These are phyloP conservation scores for Maniola jurtina DNA, from an alignment of 1,140 invertebrate genomes.

Conservation along the genomic window DNA sequence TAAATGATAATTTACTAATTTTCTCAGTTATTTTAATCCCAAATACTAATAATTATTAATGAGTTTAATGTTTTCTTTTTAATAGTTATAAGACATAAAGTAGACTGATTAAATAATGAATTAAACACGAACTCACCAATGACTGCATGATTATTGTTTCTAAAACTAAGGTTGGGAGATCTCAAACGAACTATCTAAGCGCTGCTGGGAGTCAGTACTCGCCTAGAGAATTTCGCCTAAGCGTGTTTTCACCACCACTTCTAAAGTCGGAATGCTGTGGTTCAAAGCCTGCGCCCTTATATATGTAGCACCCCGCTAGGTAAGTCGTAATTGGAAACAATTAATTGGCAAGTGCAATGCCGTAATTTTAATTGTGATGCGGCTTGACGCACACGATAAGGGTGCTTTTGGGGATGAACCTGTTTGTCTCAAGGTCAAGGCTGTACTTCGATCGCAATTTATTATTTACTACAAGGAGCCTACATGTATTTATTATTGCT, in stretches of 20 bases:
- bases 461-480: neutral
- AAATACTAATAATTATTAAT: neutral
- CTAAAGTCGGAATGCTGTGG: constrained; percentile 65
- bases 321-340: constrained; percentile 70
- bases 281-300: constrained; percentile 56
- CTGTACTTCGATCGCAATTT: neutral
- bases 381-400: constrained; percentile 23
- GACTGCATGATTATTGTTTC: constrained; percentile 72
- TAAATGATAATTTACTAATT: no score
- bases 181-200: constrained; percentile 77
- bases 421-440: neutral
- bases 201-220: constrained; percentile 72
- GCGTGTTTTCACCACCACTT: constrained; percentile 62
- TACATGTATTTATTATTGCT: constrained; percentile 5
- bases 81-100: neutral
- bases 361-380: constrained; percentile 63
- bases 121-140: constrained; percentile 56
- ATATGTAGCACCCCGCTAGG: constrained; percentile 66
- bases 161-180: constrained; percentile 64
- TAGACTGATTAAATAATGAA: neutral
- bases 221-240: constrained; percentile 75
- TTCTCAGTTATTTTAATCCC: no score
- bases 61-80: neutral
- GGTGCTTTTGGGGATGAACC: constrained; percentile 27
- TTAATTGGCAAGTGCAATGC: constrained; percentile 68